Evolutionary conservation across 2,888 invertebrate species (phyloP).

Genomic region (Meteorus cinctellus): DNA sequence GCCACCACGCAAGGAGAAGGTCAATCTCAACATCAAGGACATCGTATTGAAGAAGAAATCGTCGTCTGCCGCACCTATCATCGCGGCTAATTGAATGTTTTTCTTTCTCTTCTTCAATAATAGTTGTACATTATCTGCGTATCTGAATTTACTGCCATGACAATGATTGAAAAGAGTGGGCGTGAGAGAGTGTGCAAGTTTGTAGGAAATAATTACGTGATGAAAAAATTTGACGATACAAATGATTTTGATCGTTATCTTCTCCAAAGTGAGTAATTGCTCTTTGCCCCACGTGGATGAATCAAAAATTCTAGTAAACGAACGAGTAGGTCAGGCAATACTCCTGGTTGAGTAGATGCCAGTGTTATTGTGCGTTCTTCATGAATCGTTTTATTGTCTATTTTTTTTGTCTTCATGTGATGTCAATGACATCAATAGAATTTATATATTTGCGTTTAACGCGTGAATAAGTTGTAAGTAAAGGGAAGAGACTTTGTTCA

Average conservation of each 20-base stretch:
- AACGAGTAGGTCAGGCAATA: neutral
- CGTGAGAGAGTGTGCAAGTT: slow-evolving; percentile 1
- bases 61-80: slow-evolving; percentile 59
- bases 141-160: slow-evolving; percentile 8
- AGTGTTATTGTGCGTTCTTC: neutral
- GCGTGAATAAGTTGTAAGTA: slow-evolving; percentile 9
- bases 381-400: neutral
- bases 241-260: neutral
- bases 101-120: neutral
- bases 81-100: slow-evolving; percentile 66
- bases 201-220: neutral
- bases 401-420: neutral
- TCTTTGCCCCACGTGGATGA: neutral
- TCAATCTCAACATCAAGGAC: slow-evolving; percentile 87
- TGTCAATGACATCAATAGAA: slow-evolving; percentile 2
- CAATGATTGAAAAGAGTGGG: slow-evolving; percentile 18
- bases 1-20: slow-evolving; percentile 84
- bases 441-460: slow-evolving; percentile 11
- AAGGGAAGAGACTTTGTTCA: neutral
- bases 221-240: neutral
- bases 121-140: slow-evolving; percentile 3
- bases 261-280: neutral
- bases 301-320: neutral
- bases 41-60: slow-evolving; percentile 81
- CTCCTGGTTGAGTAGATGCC: neutral